Evolutionary conservation across 1,140 invertebrate species (phyloP), one percentile per base, ranked within the genome.

Genomic region (Caerostris darwini): DNA sequence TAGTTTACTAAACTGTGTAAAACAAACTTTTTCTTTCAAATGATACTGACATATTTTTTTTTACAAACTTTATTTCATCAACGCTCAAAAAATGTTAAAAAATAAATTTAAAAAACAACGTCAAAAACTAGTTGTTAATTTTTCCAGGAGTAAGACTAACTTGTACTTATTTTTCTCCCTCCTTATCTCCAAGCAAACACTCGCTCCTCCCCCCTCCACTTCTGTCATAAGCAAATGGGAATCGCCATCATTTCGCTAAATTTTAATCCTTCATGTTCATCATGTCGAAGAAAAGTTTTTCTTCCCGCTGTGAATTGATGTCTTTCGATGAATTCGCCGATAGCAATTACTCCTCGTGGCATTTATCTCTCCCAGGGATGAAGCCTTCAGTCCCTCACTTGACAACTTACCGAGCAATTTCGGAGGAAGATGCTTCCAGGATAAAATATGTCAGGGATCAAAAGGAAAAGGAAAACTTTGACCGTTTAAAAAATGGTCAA

Each of bases 221-320:
- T 3, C 61, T 64, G 61, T 67, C 59, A 88, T 64, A 88, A 64
- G 86, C 86, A 61, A 88, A 88, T 88, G 61, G 61, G 61, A 88
- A 57, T 34, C 3, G 59, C 58, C 86, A 10, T 64, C 86, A 54
- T 57, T 59, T 57, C n/a, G 34, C n/a, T 54, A 88, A 53, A 64
- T 64, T 14, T 64, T 88, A 88, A 88, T 88, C 86, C 59, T 19
- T 64, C 86, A 64, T 64, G 86, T 88, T 88, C 86, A 88, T 88
- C 86, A 88, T 64, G 86, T 64, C 34, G 61, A 61, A 53, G 67
- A n/a, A 53, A 64, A 57, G 50, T 57, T 88, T 88, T 88, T 88
- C 86, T 3, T 3, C 10, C 3, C 71, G 3, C 10, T 8, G 34
- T 57, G 82, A 83, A 83, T 83, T 83, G 82, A 83, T 83, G 82